These are phyloP conservation scores for Rhabdomys pumilio DNA, from an alignment of 2,797 vertebrate genomes.

Conservation along the genomic window DNA sequence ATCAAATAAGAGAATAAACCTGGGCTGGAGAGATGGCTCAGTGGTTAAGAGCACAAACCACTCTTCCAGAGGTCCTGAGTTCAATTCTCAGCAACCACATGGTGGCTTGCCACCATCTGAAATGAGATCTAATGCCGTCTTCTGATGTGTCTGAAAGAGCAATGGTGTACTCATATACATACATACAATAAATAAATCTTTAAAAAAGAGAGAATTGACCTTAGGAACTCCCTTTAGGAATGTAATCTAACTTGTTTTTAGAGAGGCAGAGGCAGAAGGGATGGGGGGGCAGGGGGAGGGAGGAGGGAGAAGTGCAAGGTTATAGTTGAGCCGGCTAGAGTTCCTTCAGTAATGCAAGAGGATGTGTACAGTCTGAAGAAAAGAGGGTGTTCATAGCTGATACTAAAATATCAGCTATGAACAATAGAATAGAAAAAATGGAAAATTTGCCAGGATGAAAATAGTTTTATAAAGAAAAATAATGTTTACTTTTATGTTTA, in stretches of 20 bases:
- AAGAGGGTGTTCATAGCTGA: not conserved
- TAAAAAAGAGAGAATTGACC: not conserved
- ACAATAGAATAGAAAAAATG: not conserved
- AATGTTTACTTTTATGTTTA: not conserved
- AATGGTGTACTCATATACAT: too few relatives aligned
- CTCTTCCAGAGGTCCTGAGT: too few relatives aligned
- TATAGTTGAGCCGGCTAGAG: not conserved
- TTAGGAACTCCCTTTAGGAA: not conserved
- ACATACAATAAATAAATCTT: too few relatives aligned
- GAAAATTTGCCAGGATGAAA: not conserved
- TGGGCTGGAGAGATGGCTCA: too few relatives aligned
- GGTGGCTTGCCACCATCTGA: too few relatives aligned
- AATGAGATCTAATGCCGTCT: too few relatives aligned
- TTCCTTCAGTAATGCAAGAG: not conserved
- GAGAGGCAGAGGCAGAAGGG: not conserved
- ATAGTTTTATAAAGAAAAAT: not conserved
- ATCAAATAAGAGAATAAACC: not conserved
- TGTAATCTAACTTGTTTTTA: not conserved
- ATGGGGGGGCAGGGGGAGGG: not conserved
- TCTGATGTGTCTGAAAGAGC: too few relatives aligned
- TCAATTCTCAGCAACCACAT: too few relatives aligned
- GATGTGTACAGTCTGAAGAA: not conserved
- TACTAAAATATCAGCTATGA: not conserved
- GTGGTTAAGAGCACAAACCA: too few relatives aligned
- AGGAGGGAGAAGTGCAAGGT: not conserved